Base-by-base conservation (phyloP, 2,888 invertebrate genomes). In the Drosophila neotestacea region DNA sequence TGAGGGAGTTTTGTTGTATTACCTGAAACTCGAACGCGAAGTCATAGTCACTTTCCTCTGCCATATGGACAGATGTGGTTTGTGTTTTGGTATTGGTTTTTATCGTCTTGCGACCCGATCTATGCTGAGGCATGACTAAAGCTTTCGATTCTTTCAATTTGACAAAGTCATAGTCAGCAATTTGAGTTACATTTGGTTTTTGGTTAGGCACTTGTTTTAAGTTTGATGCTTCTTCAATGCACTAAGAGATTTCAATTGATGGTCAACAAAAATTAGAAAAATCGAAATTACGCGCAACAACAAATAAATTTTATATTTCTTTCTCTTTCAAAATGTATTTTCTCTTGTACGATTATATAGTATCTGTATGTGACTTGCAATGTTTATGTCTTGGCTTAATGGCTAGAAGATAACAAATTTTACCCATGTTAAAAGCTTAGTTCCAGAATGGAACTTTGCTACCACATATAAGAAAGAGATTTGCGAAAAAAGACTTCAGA, bases 11-110 rank as follows among this genome's bases (percentile, higher is more conserved):
- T 32, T 54, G 41, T 48, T 27, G 69, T 42, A 94, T 92, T 93
- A 95, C 95, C 95, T 94, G 94, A 93, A 95, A 94, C 93, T 95
- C 95, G 92, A 94, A 95, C 75, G 94, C 94, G 93, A 95, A 95
- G 92, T 95, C 94, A 93, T 95, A 95, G 88, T 95, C 94, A 91
- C 94, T 94, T 80, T 90, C 89, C 79, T 91, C 91, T 79, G 89
- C 82, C 89, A 89, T 90, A 67, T 83, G 73, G 77, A 75, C 80
- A 89, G 73, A 76, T 74, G 72, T 73, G 51, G 67, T 81, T 71
- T 81, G 66, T 70, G 73, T 71, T 71, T 56, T 70, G 58, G 46
- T 63, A 65, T 74, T 81, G 47, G 76, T 50, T 73, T 85, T 88
- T 58, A 79, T 70, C 88, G 88, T 62, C 72, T 89, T 89, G 63